Evolutionary conservation across 2,113 vertebrate species (phyloP).

Genomic region (Nothoprocta pentlandii): DNA sequence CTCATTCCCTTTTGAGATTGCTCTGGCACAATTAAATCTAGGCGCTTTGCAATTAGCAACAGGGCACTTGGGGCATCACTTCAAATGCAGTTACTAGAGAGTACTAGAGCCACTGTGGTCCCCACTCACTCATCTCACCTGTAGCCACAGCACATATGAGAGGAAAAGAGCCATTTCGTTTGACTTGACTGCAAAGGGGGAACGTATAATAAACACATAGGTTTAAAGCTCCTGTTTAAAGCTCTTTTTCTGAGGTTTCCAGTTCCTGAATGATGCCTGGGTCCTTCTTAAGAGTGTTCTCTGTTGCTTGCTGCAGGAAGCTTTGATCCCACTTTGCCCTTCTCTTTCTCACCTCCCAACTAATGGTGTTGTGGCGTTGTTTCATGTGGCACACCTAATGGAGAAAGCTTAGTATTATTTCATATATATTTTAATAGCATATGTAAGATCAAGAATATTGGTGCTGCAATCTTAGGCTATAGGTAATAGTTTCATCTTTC

Average conservation of each 20-base stretch:
- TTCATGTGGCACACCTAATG: background rate
- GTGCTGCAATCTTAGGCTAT: background rate
- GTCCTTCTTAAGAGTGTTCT: background rate
- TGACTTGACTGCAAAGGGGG: accelerated
- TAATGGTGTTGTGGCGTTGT: background rate
- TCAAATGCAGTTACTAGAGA: background rate
- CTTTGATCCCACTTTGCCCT: background rate
- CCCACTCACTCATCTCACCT: background rate
- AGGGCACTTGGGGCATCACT: background rate
- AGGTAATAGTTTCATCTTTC: background rate
- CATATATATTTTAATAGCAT: background rate
- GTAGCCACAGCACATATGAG: background rate
- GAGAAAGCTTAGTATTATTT: background rate
- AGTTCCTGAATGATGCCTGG: background rate
- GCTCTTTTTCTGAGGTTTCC: background rate
- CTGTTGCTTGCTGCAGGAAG: background rate
- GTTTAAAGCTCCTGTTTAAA: background rate
- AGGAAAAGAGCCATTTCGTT: background rate
- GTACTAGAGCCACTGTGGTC: background rate
- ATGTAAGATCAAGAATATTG: background rate
- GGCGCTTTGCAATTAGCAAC: background rate
- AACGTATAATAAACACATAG: background rate
- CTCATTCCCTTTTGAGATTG: background rate
- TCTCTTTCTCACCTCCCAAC: background rate
- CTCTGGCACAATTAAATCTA: background rate